Conservation (phyloP, 2,113 vertebrate genomes). For the Campylorhamphus procurvoides region DNA sequence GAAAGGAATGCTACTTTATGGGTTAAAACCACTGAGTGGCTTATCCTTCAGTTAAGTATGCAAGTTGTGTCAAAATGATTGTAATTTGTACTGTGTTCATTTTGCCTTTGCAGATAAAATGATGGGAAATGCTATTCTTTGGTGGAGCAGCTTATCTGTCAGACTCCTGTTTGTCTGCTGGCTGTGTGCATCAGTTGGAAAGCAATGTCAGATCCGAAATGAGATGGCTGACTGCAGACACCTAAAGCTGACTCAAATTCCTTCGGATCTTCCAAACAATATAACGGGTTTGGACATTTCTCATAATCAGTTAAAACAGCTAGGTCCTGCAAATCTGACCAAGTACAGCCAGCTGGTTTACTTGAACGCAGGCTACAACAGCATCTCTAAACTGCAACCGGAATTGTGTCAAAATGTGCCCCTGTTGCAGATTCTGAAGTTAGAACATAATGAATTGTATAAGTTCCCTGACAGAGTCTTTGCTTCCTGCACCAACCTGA, state of each 20-base stretch:
- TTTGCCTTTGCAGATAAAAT: slow-evolving; percentile 39
- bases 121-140: slow-evolving; percentile 25
- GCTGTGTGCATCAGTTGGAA: background rate
- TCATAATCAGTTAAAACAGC: slow-evolving; percentile 82
- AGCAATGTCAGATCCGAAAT: slow-evolving; percentile 73
- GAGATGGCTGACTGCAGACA: slow-evolving; percentile 89
- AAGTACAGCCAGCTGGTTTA: slow-evolving; percentile 77
- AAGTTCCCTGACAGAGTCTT: slow-evolving; percentile 77
- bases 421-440: slow-evolving; percentile 74
- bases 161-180: slow-evolving; percentile 31
- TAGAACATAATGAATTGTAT: slow-evolving; percentile 84
- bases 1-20: background rate
- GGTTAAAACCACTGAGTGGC: background rate
- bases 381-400: slow-evolving; percentile 77
- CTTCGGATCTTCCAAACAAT: slow-evolving; percentile 82
- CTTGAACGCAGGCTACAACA: slow-evolving; percentile 84
- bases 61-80: background rate
- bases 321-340: slow-evolving; percentile 72
- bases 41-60: background rate
- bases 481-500: slow-evolving; percentile 75
- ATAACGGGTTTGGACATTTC: slow-evolving; percentile 87
- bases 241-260: slow-evolving; percentile 80
- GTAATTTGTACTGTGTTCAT: background rate
- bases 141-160: background rate
- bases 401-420: slow-evolving; percentile 79